Conservation (phyloP, 2,113 vertebrate genomes). For the Rhadina sibilatrix region DNA sequence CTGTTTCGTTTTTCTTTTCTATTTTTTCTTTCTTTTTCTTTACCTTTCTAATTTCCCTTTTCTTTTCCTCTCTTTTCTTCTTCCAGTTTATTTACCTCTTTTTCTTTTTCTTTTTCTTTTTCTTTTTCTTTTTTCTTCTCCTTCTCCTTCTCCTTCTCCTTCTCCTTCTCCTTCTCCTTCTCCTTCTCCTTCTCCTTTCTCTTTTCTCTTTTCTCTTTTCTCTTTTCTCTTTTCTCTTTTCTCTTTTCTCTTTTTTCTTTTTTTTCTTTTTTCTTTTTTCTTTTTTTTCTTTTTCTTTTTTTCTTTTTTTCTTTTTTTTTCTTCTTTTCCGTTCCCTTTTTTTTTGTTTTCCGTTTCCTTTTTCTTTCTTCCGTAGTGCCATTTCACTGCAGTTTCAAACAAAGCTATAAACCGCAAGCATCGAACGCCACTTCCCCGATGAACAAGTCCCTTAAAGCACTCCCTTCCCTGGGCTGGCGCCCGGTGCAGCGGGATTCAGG, state of each 20-base stretch:
- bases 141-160: accelerated
- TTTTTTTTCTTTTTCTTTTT: accelerated
- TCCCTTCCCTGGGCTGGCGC: neutral
- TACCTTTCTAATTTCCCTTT: accelerated
- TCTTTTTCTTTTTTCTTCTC: accelerated
- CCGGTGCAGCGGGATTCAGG: neutral
- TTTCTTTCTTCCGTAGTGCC: accelerated
- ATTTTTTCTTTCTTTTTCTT: accelerated
- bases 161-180: accelerated
- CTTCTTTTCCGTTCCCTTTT: no score
- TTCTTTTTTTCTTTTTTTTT: accelerated
- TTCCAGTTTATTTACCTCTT: no score
- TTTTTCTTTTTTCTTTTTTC: no score
- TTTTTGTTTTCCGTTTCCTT: accelerated
- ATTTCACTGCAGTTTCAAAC: neutral
- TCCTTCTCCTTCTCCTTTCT: accelerated
- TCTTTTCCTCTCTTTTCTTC: no score
- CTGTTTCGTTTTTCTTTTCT: accelerated
- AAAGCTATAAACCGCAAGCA: neutral
- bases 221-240: accelerated
- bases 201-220: neutral
- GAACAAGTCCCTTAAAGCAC: neutral
- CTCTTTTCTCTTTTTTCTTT: accelerated
- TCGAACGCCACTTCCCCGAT: neutral
- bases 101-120: accelerated